phyloP scores from a whole-genome alignment of 2,113 vertebrate species.

The Ivindomyrus marchei region DNA sequence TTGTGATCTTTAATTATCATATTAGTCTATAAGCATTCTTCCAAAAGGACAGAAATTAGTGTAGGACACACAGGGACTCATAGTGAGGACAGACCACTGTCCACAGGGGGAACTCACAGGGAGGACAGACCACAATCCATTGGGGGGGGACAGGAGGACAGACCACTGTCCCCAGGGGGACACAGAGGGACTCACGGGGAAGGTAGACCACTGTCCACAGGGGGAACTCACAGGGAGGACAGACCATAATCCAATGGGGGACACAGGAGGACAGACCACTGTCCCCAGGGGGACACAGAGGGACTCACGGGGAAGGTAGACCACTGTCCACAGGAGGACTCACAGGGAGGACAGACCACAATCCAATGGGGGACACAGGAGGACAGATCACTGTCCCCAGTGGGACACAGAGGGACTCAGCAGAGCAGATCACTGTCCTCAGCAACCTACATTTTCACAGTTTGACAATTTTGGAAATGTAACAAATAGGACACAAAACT shows the following conservation, averaged over 20 bases:
- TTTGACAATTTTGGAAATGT: neutral
- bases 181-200: neutral
- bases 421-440: neutral
- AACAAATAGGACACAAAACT: slow-evolving; percentile 4
- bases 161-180: neutral
- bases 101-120: neutral
- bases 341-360: neutral
- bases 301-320: neutral
- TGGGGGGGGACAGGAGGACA: neutral
- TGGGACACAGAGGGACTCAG: neutral
- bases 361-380: neutral
- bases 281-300: neutral
- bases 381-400: neutral
- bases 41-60: neutral
- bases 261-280: neutral
- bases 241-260: neutral
- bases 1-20: neutral
- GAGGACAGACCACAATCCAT: too few species aligned
- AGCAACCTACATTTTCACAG: neutral
- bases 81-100: neutral
- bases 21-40: neutral
- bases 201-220: neutral
- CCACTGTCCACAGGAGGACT: neutral
- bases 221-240: neutral
- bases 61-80: neutral